phyloP scores from a whole-genome alignment of 1,140 invertebrate species.

The Bradysia coprophila region DNA sequence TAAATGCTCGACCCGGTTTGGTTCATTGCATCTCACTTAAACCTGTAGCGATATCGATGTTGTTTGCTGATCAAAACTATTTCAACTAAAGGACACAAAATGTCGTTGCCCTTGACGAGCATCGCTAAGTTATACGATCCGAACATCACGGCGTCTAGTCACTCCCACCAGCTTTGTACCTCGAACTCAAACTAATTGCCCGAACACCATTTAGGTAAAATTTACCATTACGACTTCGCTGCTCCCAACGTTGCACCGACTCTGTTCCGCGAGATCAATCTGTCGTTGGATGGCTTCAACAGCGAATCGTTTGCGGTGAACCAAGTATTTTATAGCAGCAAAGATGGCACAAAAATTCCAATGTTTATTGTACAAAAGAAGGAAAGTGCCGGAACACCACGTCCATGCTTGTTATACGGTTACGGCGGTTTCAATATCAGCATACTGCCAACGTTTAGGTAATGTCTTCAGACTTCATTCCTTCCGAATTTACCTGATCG shows the following conservation, averaged over 20 bases:
- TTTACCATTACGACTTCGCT: constrained; percentile 72
- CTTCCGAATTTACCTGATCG: constrained; percentile 8
- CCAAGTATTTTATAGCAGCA: constrained; percentile 88
- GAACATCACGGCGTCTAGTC: no score
- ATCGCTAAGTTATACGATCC: no score
- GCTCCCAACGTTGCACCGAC: constrained; percentile 39
- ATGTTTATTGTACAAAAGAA: constrained; percentile 91
- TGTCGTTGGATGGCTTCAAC: constrained; percentile 72
- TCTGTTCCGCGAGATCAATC: constrained; percentile 41
- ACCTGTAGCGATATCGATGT: no score
- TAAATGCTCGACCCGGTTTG: no score
- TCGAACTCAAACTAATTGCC: no score
- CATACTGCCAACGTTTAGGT: constrained; percentile 61
- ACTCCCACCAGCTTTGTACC: no score
- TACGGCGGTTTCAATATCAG: constrained; percentile 96
- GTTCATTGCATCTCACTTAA: no score
- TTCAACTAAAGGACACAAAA: no score
- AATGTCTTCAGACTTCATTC: not conserved
- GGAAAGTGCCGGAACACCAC: constrained; percentile 35
- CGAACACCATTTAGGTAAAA: no score
- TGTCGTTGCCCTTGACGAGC: no score
- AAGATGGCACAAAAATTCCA: constrained; percentile 89
- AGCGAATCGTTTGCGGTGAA: constrained; percentile 58
- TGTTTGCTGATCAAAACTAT: no score
- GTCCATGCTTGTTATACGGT: constrained; percentile 79